Evolutionary conservation across 2,888 invertebrate species (phyloP), one percentile per base, ranked within the genome.

Genomic region (Plagodis pulveraria): DNA sequence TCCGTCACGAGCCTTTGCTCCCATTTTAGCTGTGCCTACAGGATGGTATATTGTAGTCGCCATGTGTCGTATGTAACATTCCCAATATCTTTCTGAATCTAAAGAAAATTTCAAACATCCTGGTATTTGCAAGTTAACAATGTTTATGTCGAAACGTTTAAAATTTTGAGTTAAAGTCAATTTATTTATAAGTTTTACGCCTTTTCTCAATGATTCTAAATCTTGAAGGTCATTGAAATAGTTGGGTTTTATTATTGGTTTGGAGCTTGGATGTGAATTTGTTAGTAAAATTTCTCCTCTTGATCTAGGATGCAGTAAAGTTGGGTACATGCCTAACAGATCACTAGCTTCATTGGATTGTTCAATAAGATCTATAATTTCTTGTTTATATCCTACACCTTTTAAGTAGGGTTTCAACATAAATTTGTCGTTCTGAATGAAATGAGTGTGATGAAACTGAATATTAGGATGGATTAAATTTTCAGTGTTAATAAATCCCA

Each of bases 1-100:
- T 0, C 93, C 84, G 0, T 75, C 70, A 71, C 94, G 93, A 0
- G 64, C 56, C 0, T 66, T 58, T 0, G 85, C 80, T 0, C 95
- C 96, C 95, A 96, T 96, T 81, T 94, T 95, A 50, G 94, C 94
- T 0, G 95, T 96, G 48, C 96, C 95, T 0, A 94, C 94, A 0
- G 95, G 95, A 77, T 96, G 96, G 80, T 95, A 96, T 35, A 94
- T 76, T 0, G 94, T 93, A 0, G 91, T 84, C 6, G 89, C 89
- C 79, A 94, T 87, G 62, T 94, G 86, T 11, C 88, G 84, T 6
- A 94, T 88, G 42, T 94, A 91, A 72, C 95, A 95, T 63, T 84
- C 83, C 94, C 94, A 94, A 75, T 94, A 95, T 42, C 76, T 77
- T 46, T 93, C 85, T 1, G 85, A 76, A 44, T 78, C 71, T 51